Evolutionary conservation across 2,888 invertebrate genomes (phyloP).

Genomic region (Allolobophora icterica): DNA sequence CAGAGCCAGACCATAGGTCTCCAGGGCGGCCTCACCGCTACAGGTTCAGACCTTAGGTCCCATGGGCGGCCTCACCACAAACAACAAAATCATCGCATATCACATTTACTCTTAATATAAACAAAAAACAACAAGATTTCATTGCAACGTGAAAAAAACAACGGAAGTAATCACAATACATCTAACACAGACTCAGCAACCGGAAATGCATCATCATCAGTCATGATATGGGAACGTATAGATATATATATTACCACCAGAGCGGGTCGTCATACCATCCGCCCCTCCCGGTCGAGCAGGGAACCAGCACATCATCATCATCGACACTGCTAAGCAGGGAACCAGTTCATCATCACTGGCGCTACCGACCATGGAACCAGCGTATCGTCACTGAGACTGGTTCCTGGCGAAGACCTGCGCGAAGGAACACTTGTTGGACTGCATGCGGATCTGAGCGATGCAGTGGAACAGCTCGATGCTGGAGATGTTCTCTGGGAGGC

Average conservation of each 20-base stretch:
- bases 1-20: background rate
- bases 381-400: background rate
- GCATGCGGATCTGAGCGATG: slow-evolving; percentile 69
- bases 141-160: background rate
- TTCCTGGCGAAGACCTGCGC: slow-evolving; percentile 52
- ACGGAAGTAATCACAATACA: background rate
- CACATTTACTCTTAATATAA: background rate
- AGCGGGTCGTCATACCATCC: background rate
- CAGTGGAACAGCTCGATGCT: slow-evolving; percentile 79
- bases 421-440: slow-evolving; percentile 61
- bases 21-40: background rate
- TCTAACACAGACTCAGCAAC: background rate
- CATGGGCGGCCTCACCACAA: background rate
- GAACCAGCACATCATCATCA: too few species aligned
- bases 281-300: too few species aligned
- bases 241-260: background rate
- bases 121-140: background rate
- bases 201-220: background rate
- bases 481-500: slow-evolving; percentile 74
- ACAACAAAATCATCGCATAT: background rate
- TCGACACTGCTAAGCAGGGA: too few species aligned
- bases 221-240: slow-evolving; percentile 2
- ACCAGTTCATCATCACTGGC: too few species aligned
- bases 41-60: too few species aligned
- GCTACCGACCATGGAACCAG: too few species aligned